Percentiles rank a stretch among this genome's conserved stretches.
phyloP scores from a whole-genome alignment of 1,140 invertebrate genomes.

The Saccostrea glomerata region DNA sequence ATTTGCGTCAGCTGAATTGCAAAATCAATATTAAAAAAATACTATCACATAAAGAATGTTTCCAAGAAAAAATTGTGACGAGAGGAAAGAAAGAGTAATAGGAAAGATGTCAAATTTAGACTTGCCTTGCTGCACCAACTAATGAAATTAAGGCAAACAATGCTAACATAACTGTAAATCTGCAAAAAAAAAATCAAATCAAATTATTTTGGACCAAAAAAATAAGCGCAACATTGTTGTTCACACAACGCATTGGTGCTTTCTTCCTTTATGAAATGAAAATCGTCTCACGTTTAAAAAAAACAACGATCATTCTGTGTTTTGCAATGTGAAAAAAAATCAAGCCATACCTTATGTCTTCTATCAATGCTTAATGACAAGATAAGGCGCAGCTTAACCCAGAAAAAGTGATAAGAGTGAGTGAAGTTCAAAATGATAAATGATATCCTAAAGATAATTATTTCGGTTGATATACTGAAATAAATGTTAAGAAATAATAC shows the following conservation, averaged over 20 bases:
- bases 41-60: too few species aligned
- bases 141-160: not conserved
- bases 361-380: not conserved
- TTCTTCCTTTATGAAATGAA: too few species aligned
- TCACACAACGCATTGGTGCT: too few species aligned
- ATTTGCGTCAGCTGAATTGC: too few species aligned
- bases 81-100: not conserved
- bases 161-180: not conserved
- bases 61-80: not conserved
- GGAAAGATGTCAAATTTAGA: not conserved
- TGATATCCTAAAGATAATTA: too few species aligned
- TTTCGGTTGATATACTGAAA: too few species aligned
- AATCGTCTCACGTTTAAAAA: too few species aligned
- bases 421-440: not conserved
- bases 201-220: not conserved
- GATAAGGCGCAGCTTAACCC: not conserved
- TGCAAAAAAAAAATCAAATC: not conserved
- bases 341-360: not conserved
- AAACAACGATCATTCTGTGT: too few species aligned
- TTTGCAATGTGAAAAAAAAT: not conserved
- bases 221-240: too few species aligned
- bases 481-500: too few species aligned
- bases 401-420: not conserved
- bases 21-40: too few species aligned
- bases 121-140: slow-evolving; percentile 3